Evolutionary conservation across 2,113 vertebrate genomes (phyloP).

Genomic region (Corydoras maculifer): DNA sequence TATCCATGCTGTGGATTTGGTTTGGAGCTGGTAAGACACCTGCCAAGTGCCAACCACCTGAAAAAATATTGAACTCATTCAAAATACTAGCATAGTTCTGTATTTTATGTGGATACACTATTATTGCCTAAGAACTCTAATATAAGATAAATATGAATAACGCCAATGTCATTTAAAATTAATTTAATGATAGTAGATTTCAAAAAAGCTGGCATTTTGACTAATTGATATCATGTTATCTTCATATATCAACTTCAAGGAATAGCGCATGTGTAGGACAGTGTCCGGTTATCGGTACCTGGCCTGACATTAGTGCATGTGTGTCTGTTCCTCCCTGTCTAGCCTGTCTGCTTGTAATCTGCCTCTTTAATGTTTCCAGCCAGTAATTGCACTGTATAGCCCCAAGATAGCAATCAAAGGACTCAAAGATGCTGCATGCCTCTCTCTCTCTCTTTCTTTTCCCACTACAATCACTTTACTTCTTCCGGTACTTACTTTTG

Average conservation of each 20-base stretch:
- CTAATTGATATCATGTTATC: conserved; percentile 22
- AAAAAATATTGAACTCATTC: too few species aligned
- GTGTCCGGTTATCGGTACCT: conserved; percentile 51
- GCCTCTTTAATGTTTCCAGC: conserved; percentile 74
- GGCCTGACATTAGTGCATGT: conserved; percentile 40
- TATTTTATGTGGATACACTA: too few species aligned
- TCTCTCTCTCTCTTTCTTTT: conserved; percentile 44
- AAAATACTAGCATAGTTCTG: too few species aligned
- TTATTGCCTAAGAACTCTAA: too few species aligned
- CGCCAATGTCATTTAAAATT: too few species aligned
- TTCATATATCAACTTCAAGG: conserved; percentile 47
- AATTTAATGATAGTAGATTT: background rate
- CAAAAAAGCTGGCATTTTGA: background rate
- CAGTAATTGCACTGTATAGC: conserved; percentile 77
- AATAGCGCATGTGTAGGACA: conserved; percentile 36
- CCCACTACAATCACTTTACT: conserved; percentile 29
- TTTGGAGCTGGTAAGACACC: too few species aligned
- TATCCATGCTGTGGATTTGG: too few species aligned
- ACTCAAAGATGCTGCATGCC: conserved; percentile 64
- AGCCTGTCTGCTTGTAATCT: conserved; percentile 66
- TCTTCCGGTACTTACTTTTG: conserved; percentile 42
- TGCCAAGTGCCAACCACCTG: too few species aligned
- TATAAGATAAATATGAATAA: too few species aligned
- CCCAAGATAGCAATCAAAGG: conserved; percentile 82
- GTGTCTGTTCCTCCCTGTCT: conserved; percentile 53